Conservation (phyloP, 1,140 invertebrate species). For the Platyscapa corneri region DNA sequence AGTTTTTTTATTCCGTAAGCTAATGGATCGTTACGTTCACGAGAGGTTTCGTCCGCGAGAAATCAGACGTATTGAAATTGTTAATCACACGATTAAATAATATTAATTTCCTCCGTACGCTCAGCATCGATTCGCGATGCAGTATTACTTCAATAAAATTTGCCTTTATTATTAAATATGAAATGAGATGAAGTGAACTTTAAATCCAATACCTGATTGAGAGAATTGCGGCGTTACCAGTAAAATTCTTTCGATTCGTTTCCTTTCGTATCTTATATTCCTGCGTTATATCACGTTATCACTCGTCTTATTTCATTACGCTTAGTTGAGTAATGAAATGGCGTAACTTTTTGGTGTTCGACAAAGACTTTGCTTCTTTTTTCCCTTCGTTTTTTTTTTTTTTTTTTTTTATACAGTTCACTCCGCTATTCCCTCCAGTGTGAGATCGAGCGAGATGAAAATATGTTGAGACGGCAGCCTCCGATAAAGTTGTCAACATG, state of each 20-base stretch:
- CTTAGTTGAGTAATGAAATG: not conserved
- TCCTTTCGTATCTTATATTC: not conserved
- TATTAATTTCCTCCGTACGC: no score
- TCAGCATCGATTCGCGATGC: no score
- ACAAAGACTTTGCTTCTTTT: not conserved
- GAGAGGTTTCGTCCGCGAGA: no score
- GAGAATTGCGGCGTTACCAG: not conserved
- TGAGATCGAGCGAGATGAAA: not conserved
- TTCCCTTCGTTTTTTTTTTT: not conserved
- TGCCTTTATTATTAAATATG: no score
- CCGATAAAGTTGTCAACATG: slow-evolving; percentile 25
- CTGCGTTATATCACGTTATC: not conserved
- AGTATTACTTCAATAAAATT: no score
- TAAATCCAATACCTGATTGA: not conserved
- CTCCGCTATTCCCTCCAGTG: not conserved
- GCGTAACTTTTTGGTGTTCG: not conserved
- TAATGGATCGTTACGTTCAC: no score
- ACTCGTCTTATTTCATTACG: not conserved
- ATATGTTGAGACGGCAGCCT: not conserved
- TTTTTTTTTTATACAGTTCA: not conserved
- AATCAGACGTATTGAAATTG: no score
- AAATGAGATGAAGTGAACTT: not conserved
- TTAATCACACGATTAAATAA: no score
- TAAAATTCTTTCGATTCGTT: not conserved
- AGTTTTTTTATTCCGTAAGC: no score